A percentile compares a stretch with the other conserved stretches of the same genome.
Evolutionary conservation across 2,797 vertebrate species (phyloP).

Genomic region (Parotocinclus haroldoi): DNA sequence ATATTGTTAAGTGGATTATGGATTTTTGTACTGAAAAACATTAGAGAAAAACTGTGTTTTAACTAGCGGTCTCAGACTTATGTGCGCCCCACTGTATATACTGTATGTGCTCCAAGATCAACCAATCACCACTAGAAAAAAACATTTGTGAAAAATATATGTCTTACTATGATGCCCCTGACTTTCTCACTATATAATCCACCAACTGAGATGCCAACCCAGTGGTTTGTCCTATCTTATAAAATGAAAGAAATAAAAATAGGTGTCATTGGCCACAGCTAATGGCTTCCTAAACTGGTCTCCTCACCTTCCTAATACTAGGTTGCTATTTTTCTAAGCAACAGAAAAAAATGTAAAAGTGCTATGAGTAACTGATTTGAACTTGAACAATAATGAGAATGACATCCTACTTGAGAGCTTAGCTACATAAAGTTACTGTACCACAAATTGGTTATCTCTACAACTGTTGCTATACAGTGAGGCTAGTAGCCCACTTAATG

Average conservation of each 20-base stretch:
- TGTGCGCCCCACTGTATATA: slow-evolving; percentile 1
- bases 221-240: slow-evolving; percentile 49
- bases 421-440: not conserved
- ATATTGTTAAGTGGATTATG: no score
- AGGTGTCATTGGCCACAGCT: slow-evolving; percentile 11
- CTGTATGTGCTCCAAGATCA: slow-evolving; percentile 63
- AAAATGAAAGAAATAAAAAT: slow-evolving; percentile 17
- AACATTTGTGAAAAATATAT: slow-evolving; percentile 28
- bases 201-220: slow-evolving; percentile 61
- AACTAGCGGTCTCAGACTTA: no score
- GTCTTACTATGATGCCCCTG: slow-evolving; percentile 55
- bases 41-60: no score
- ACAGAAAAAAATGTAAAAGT: slow-evolving; percentile 19
- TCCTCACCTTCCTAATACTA: slow-evolving; percentile 5
- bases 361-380: slow-evolving; percentile 18
- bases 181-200: slow-evolving; percentile 44
- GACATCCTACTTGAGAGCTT: slow-evolving; percentile 9
- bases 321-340: not conserved
- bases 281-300: slow-evolving; percentile 46
- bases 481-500: slow-evolving; percentile 30
- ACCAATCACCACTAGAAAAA: slow-evolving; percentile 34
- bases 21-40: no score
- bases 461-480: slow-evolving; percentile 15
- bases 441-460: not conserved
- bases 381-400: slow-evolving; percentile 6